These are phyloP conservation scores for Neolamprologus hecqui DNA, from an alignment of 2,113 vertebrate genomes.

Conservation along the genomic window DNA sequence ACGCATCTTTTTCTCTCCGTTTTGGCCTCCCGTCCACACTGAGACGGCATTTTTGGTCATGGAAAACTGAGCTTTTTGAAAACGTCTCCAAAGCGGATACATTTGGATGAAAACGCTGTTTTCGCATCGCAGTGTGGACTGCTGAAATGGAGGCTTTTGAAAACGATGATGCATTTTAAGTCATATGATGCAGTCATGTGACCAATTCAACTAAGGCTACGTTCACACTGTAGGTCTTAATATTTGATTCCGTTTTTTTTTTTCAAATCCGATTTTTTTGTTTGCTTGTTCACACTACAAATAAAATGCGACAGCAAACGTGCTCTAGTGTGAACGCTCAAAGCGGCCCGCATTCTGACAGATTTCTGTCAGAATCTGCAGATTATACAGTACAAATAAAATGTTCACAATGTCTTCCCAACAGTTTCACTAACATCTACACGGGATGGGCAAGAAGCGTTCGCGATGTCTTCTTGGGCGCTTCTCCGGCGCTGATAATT, in stretches of 20 bases:
- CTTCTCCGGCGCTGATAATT: too few relatives aligned
- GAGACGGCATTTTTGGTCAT: fast-evolving
- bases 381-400: too few relatives aligned
- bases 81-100: background rate
- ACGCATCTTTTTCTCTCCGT: background rate
- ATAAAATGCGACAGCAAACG: background rate
- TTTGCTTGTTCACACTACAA: fast-evolving
- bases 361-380: too few relatives aligned
- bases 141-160: fast-evolving
- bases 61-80: background rate
- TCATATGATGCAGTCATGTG: background rate
- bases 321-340: fast-evolving
- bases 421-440: fast-evolving
- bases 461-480: fast-evolving
- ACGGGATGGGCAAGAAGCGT: fast-evolving
- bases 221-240: fast-evolving
- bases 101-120: background rate
- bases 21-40: background rate
- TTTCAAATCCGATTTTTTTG: fast-evolving
- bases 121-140: background rate
- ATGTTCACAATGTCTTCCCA: too few relatives aligned
- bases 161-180: background rate
- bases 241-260: background rate
- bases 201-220: background rate
- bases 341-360: background rate